Evolutionary conservation across 2,797 vertebrate genomes (phyloP), one percentile per base, ranked within the genome.

Genomic region (Enteromius treurensis): DNA sequence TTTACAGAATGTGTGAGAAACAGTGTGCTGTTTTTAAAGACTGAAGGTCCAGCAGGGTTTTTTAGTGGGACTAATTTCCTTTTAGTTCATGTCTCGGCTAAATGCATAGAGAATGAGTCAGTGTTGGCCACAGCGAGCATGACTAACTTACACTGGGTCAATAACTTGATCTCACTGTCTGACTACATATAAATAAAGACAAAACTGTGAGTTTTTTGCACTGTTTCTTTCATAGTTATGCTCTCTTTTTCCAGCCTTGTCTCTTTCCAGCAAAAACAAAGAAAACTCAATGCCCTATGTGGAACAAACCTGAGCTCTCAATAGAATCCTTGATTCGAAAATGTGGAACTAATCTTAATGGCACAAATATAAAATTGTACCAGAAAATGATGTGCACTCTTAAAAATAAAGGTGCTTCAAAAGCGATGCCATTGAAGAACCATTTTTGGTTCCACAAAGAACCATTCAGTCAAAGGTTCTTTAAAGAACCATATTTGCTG

Each of bases 21-120:
- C 14, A 29, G 23, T 58, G 49, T 55, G 29, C n/a, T 64, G 62
- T 62, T 70, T 69, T 60, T 81, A 67, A 90, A 83, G 81, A 58
- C 55, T 21, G 91, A 93, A 64, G 60, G 26, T 64, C 29, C 60
- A 90, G 89, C 71, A 89, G 65, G 87, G 86, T 80, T 88, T 92
- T 85, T 88, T 85, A 90, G 87, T 94, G 94, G 95, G 92, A 92
- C 92, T 95, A 96, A 95, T 95, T 94, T 87, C 10, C 85, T 95
- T 96, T 95, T 90, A 93, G 93, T 96, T 96, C 93, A 93, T 93
- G 93, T 95, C 92, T 93, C 92, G 94, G 95, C 93, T 94, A 95
- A 96, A 96, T 95, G 91, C 84, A 91, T 91, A 91, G 91, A 88
- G 92, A 93, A 91, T 96, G 96, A 96, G 92, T 97, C 95, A 96